phyloP scores from a whole-genome alignment of 1,140 invertebrate genomes.

The Cydia splendana region DNA sequence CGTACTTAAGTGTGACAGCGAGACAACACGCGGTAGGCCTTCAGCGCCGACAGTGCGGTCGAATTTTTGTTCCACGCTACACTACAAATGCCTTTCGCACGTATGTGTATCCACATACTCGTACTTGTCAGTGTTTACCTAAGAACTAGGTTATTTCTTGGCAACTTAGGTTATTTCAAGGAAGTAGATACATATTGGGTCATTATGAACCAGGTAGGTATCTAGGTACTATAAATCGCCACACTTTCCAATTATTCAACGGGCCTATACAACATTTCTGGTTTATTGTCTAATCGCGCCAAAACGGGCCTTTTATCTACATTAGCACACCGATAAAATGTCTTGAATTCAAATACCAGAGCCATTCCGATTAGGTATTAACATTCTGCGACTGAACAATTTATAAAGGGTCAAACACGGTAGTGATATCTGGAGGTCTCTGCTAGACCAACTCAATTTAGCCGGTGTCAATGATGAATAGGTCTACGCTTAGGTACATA shows the following conservation, averaged over 20 bases:
- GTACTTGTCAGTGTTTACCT: no score
- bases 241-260: slow-evolving; percentile 21
- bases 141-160: not conserved
- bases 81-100: no score
- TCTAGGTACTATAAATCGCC: not conserved
- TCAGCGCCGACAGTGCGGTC: not conserved
- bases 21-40: no score
- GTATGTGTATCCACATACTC: no score
- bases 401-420: slow-evolving; percentile 15
- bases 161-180: not conserved
- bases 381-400: not conserved
- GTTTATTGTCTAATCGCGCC: slow-evolving; percentile 15
- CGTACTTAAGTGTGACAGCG: no score
- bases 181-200: slow-evolving; percentile 1
- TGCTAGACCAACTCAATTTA: slow-evolving; percentile 9
- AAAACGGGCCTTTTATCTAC: slow-evolving; percentile 16
- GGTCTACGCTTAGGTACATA: slow-evolving; percentile 19
- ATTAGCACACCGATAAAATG: not conserved
- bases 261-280: slow-evolving; percentile 6
- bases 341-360: slow-evolving; percentile 13
- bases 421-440: slow-evolving; percentile 6
- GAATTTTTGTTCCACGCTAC: not conserved
- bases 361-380: not conserved
- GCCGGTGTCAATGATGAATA: slow-evolving; percentile 27
- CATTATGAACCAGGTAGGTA: not conserved